Percentiles rank a stretch among this genome's conserved stretches.
These are phyloP conservation scores for Asteroscopus sphinx DNA, from an alignment of 2,888 invertebrate species.

Conservation along the genomic window DNA sequence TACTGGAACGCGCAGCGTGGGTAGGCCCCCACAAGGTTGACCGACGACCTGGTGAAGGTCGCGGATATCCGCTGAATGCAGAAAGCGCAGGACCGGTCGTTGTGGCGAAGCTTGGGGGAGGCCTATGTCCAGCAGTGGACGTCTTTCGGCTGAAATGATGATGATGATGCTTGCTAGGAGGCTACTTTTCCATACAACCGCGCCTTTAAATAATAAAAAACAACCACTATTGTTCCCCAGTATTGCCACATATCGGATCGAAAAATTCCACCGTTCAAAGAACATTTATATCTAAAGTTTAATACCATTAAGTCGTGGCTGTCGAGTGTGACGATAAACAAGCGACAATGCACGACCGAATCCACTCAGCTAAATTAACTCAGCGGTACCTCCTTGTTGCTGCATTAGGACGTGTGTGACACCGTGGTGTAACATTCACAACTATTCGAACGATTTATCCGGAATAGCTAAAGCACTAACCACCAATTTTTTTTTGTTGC, in stretches of 20 bases:
- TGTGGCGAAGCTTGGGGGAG: too few relatives aligned
- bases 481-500: too few relatives aligned
- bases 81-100: too few relatives aligned
- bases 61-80: too few relatives aligned
- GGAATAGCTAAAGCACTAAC: too few relatives aligned
- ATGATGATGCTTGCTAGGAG: too few relatives aligned
- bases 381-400: slow-evolving; percentile 77
- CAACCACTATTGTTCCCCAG: slow-evolving; percentile 4
- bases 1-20: too few relatives aligned
- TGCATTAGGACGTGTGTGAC: slow-evolving; percentile 71
- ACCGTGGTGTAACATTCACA: slow-evolving; percentile 54
- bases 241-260: slow-evolving; percentile 23
- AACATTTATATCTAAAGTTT: slow-evolving; percentile 84
- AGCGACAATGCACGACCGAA: slow-evolving; percentile 87
- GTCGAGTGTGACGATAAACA: slow-evolving; percentile 83
- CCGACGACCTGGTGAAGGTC: too few relatives aligned
- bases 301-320: slow-evolving; percentile 85
- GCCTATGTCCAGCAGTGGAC: too few relatives aligned
- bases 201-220: slow-evolving; percentile 12
- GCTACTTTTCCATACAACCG: background rate
- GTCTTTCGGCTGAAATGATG: too few relatives aligned
- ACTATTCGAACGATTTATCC: background rate
- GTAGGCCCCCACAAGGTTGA: too few relatives aligned
- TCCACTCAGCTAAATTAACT: slow-evolving; percentile 89
- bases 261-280: slow-evolving; percentile 56